Base-by-base conservation (phyloP, 2,888 invertebrate species). In the Phymatocera aterrima region DNA sequence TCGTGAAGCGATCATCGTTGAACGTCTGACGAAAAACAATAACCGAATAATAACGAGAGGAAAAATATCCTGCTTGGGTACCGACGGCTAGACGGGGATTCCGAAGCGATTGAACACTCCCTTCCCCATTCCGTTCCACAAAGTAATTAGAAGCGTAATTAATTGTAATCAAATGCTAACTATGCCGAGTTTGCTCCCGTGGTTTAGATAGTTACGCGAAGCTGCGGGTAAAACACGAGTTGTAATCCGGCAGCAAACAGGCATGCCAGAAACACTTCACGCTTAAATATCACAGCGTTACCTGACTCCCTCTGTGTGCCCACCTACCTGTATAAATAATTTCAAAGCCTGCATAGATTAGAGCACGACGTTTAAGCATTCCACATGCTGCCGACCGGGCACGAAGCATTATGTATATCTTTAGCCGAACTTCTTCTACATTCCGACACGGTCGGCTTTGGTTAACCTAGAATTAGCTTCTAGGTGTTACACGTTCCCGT, bases 241-340 rank as follows among this genome's bases (percentile, higher is more conserved):
- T 51, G 72, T 72, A 72, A 72, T 72, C 51, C 72, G 72, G 51
- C 48, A 28, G 51, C 72, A 48, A 72, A 72, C 72, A 51, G 72
- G 48, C 51, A 51, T 34, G 34, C 51, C 72, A 72, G 72, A 72
- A 70, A 51, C 72, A 51, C 72, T 72, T 48, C 72, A 48, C 51
- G 72, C 51, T 72, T 31, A 51, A 28, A 18, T 48, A 72, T 68
- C 51, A 51, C 24, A 40, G 24, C 68, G 46, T 51, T 48, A 70
- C 48, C 28, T 21, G 12, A 34, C 34, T 51, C 18, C n/a, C n/a
- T n/a, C n/a, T n/a, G n/a, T n/a, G n/a, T n/a, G n/a, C n/a, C n/a
- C n/a, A n/a, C n/a, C n/a, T n/a, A n/a, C n/a, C n/a, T 28, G 72
- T 51, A 51, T 51, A 72, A 72, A 72, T 72, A 72, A 72, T 72